Base-by-base conservation (phyloP, 2,113 vertebrate species). In the Crotalus horridus region DNA sequence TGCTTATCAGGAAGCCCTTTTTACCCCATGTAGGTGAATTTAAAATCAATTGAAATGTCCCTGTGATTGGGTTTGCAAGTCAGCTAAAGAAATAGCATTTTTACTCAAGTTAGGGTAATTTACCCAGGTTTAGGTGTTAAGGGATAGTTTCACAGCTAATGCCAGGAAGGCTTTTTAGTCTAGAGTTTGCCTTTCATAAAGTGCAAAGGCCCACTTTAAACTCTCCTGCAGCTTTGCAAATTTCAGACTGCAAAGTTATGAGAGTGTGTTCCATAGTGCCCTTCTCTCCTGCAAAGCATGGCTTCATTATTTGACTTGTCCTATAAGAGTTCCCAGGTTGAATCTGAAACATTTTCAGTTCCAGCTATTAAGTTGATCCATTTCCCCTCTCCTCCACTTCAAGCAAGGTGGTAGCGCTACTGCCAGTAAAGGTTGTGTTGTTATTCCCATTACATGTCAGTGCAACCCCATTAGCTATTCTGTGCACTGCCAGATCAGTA, bases 381-480 rank as follows among this genome's bases (percentile, higher is more conserved):
- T 29, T 43, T 43, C 23, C 74, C 46, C 3, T 1, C 10, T 1
- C 13, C 24, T 11, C 24, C 58, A 54, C 20, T 43, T 29, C 89
- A 59, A 91, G 90, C 53, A 74, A 90, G 0, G 0, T 92, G 33
- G 81, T 55, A 88, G 64, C 81, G n/a, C 74, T 29, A 9, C 39
- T 0, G 0, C 0, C 1, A 43, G 21, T 1, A 0, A 29, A 81
- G 89, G n/a, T 9, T 0, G 91, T 26, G 15, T 94, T 0, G 0
- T 46, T 87, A 54, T 58, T 61, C 23, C 0, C 33, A 86, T 94
- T 33, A 85, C 89, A 58, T 53, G 0, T 0, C 69, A n/a, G 39
- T 10, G 0, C 7, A 94, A 85, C 48, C 90, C 3, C 0, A 17
- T 7, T 0, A 9, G 20, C 69, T 10, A 94, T 55, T 59, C 86